These are phyloP conservation scores for Sorex maritimensis DNA, from an alignment of 2,797 vertebrate genomes.

Conservation along the genomic window DNA sequence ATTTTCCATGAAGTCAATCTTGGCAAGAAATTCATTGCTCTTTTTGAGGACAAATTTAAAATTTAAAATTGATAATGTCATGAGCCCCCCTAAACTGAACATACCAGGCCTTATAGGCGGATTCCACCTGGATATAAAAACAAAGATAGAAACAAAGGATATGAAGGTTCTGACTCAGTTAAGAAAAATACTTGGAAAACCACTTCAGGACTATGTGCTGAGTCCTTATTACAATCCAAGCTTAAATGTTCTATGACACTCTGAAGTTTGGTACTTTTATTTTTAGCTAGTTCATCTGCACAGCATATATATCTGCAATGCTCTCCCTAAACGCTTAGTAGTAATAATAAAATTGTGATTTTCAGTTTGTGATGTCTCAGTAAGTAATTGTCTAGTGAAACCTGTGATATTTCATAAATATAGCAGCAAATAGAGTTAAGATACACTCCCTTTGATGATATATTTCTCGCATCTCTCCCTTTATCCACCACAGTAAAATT, in stretches of 20 bases:
- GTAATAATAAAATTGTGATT: neutral
- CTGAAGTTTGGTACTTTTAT: neutral
- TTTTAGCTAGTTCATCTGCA: neutral
- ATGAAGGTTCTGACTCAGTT: neutral
- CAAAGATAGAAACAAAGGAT: neutral
- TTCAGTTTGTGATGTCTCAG: slow-evolving; percentile 8
- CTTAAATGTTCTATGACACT: neutral
- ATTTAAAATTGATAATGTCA: neutral
- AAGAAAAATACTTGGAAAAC: neutral
- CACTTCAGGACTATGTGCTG: slow-evolving; percentile 7
- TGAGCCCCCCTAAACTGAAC: neutral
- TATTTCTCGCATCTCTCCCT: neutral
- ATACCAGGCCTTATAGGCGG: neutral
- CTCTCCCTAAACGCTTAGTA: neutral
- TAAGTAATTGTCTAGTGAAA: neutral
- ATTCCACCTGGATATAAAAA: neutral
- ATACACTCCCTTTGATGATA: neutral
- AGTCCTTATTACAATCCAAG: neutral
- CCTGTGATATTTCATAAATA: neutral
- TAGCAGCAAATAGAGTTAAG: neutral
- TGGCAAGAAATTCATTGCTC: neutral
- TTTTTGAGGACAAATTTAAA: slow-evolving; percentile 46
- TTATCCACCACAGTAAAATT: neutral
- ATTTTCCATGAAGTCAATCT: neutral
- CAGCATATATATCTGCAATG: neutral